A percentile compares a stretch with the other conserved stretches of the same genome.
These are phyloP conservation scores for Corythoichthys haematopterus DNA, from an alignment of 2,113 vertebrate species.

Conservation along the genomic window DNA sequence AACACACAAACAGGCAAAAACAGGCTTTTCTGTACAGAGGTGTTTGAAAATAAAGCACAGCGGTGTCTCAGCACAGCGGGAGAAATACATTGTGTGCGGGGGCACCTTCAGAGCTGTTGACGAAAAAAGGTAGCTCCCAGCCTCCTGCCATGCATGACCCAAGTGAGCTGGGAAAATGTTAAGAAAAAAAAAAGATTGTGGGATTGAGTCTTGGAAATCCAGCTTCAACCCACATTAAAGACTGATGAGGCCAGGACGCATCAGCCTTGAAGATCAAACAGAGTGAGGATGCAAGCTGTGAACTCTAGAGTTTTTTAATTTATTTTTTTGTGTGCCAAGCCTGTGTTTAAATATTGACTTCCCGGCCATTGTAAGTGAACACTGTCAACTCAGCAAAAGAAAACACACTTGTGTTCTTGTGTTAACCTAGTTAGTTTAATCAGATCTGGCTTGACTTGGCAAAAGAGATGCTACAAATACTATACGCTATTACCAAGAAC, in stretches of 20 bases:
- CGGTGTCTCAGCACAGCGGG: constrained; percentile 43
- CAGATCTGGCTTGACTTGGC: constrained; percentile 13
- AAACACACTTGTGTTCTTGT: constrained; percentile 39
- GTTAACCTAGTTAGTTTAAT: constrained; percentile 48
- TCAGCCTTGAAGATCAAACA: constrained; percentile 71
- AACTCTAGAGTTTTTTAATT: constrained; percentile 39
- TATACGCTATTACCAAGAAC: not conserved
- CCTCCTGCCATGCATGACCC: constrained; percentile 45
- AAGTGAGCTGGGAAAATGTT: constrained; percentile 28
- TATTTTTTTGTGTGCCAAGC: constrained; percentile 33
- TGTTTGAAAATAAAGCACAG: constrained; percentile 27
- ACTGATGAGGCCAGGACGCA: constrained; percentile 43
- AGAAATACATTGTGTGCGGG: constrained; percentile 41
- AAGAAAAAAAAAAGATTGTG: constrained; percentile 31
- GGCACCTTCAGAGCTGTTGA: constrained; percentile 60
- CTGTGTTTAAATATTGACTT: constrained; percentile 72
- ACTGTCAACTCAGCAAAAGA: constrained; percentile 61
- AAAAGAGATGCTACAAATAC: constrained; percentile 9
- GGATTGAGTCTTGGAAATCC: constrained; percentile 52
- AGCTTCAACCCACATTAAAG: constrained; percentile 64
- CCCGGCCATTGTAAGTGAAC: constrained; percentile 51
- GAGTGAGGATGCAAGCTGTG: constrained; percentile 65
- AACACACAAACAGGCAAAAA: constrained; percentile 7
- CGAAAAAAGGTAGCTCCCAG: constrained; percentile 47
- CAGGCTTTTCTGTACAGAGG: constrained; percentile 16